Base-by-base conservation (phyloP, 2,888 invertebrate genomes). In the Lomographa bimaculata region DNA sequence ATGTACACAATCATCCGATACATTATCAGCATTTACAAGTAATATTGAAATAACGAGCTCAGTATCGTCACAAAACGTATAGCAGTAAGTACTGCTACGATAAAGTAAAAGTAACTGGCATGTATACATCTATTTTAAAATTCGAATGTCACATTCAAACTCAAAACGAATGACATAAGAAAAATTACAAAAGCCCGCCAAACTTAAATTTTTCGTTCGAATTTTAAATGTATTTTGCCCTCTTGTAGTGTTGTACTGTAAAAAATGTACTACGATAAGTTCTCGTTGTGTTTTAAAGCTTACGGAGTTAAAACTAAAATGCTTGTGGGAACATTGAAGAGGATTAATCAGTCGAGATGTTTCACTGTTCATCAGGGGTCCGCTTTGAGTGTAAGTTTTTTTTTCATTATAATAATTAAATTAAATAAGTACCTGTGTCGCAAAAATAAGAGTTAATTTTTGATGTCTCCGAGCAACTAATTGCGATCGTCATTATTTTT, bases 291-390 rank as follows among this genome's bases (percentile, higher is more conserved):
- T 10, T 50, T 74, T 10, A 66, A 60, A 42, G 49, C 60, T 16
- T 59, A 60, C 54, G 67, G 61, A 19, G 47, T 63, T 19, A 64
- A 39, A 14, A 57, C 55, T 28, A 55, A 48, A 24, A 24, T 65
- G 26, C 51, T 64, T 18, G 47, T 49, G 2, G 41, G 30, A 34
- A 18, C 52, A 8, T 25, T 58, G 1, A 55, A 38, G 1, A 60
- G 40, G 21, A 43, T 64, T 10, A 46, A 49, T 17, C 57, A 64
- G 17, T 54, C 53, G 2, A 65, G 81, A 47, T 64, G 62, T 33
- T 85, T 82, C 46, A 75, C 70, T 20, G 73, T 82, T 0, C 66
- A n/a, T n/a, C n/a, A 74, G 43, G 76, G 73, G 50, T 39, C 60
- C 23, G 49, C 61, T 29, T 49, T 65, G 7, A 58, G 39, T 44